Percentiles rank a stretch among this genome's conserved stretches.
phyloP scores from a whole-genome alignment of 2,797 vertebrate species.

The Phataginus tetradactyla region DNA sequence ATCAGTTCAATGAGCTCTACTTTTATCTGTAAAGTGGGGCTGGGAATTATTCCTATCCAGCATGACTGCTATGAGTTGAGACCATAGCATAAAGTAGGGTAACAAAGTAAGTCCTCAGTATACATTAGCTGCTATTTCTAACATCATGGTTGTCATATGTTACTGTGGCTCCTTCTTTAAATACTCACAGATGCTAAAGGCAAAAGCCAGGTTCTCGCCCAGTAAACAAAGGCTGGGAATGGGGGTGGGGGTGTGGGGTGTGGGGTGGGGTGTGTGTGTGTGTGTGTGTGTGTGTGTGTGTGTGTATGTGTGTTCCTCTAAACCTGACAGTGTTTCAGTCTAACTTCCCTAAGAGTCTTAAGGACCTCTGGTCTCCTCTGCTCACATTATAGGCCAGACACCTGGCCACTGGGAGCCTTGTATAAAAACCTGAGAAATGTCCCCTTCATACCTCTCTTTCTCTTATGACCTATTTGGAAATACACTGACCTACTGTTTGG shows the following conservation, averaged over 20 bases:
- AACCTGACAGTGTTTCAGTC: background rate
- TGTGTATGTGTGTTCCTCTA: background rate
- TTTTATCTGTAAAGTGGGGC: background rate
- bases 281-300: too few species aligned
- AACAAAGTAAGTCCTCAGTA: background rate
- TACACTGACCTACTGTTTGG: background rate
- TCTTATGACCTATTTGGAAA: slow-evolving; percentile 42
- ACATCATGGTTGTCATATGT: background rate
- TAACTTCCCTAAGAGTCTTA: slow-evolving; percentile 29
- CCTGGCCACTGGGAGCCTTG: background rate
- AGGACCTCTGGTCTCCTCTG: background rate
- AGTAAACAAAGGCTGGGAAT: slow-evolving; percentile 22
- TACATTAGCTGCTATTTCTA: background rate
- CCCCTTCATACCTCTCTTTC: background rate
- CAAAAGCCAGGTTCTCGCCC: background rate
- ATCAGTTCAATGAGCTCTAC: background rate
- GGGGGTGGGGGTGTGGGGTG: background rate
- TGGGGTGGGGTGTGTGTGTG: too few species aligned
- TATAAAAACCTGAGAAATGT: background rate
- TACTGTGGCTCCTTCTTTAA: slow-evolving; percentile 8
- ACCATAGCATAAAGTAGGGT: background rate
- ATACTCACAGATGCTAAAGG: slow-evolving; percentile 36
- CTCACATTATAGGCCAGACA: background rate
- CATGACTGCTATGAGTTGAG: background rate
- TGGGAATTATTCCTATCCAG: slow-evolving; percentile 10